Evolutionary conservation across 1,140 invertebrate genomes (phyloP).

Genomic region (Drosophila dunni): DNA sequence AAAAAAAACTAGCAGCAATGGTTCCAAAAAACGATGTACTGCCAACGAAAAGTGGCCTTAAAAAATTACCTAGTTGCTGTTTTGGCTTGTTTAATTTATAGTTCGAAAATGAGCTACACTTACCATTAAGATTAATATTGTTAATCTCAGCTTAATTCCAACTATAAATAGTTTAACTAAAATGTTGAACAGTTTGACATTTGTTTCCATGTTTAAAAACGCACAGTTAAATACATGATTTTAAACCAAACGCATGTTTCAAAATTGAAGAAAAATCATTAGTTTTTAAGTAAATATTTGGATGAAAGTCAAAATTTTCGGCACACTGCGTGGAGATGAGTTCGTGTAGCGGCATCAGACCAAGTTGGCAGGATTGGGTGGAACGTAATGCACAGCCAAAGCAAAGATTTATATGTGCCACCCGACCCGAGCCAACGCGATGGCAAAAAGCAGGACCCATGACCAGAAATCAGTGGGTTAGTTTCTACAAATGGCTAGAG

Average conservation of each 20-base stretch:
- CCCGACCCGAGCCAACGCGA: conserved; percentile 35
- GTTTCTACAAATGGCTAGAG: conserved; percentile 51
- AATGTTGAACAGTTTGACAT: neutral
- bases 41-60: neutral
- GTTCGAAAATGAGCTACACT: no score
- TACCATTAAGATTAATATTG: no score
- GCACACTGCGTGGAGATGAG: conserved; percentile 18
- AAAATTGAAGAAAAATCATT: conserved; percentile 10
- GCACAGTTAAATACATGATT: neutral
- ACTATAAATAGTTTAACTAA: no score
- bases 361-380: conserved; percentile 41
- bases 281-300: conserved; percentile 19
- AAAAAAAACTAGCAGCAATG: conserved; percentile 31
- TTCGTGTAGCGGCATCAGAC: neutral
- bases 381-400: conserved; percentile 50
- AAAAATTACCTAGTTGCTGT: neutral
- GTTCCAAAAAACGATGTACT: neutral
- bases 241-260: neutral
- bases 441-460: conserved; percentile 68
- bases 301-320: conserved; percentile 28
- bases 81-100: neutral
- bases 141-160: no score
- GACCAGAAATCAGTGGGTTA: conserved; percentile 50
- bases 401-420: neutral
- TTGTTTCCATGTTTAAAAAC: neutral